Conservation (phyloP, 2,797 vertebrate genomes). For the Lepilemur septentrionalis region DNA sequence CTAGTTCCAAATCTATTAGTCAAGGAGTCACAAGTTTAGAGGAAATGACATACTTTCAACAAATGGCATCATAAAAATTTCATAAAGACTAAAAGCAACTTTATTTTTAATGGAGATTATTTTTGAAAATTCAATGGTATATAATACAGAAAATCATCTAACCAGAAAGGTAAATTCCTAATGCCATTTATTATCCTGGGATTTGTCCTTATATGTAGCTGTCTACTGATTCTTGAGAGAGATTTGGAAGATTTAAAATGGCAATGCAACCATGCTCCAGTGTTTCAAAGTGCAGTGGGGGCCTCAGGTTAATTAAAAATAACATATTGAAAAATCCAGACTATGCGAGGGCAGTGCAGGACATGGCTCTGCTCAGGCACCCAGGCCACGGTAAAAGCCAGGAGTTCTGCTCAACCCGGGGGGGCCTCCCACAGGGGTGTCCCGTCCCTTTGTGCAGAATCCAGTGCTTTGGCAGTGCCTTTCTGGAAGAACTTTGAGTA, state of each 20-base stretch:
- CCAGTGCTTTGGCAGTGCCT: background rate
- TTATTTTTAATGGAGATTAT: background rate
- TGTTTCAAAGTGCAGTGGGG: background rate
- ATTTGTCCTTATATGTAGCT: background rate
- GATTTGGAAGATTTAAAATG: background rate
- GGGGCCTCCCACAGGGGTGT: background rate
- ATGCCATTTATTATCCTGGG: background rate
- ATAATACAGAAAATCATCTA: background rate
- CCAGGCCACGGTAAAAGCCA: background rate
- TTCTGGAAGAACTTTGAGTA: background rate
- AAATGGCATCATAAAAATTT: background rate
- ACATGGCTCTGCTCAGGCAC: background rate
- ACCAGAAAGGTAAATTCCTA: background rate
- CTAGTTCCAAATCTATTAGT: background rate
- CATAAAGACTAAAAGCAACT: background rate
- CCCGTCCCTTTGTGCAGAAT: background rate
- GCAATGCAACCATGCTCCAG: background rate
- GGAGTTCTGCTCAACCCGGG: background rate
- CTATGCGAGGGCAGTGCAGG: constrained; percentile 55
- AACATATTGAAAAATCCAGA: background rate
- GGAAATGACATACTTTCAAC: background rate
- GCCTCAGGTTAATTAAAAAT: background rate
- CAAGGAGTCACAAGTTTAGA: background rate
- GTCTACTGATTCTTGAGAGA: background rate
- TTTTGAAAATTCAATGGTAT: background rate